Conservation (phyloP, 2,113 vertebrate genomes). For the Irena cyanogastra region DNA sequence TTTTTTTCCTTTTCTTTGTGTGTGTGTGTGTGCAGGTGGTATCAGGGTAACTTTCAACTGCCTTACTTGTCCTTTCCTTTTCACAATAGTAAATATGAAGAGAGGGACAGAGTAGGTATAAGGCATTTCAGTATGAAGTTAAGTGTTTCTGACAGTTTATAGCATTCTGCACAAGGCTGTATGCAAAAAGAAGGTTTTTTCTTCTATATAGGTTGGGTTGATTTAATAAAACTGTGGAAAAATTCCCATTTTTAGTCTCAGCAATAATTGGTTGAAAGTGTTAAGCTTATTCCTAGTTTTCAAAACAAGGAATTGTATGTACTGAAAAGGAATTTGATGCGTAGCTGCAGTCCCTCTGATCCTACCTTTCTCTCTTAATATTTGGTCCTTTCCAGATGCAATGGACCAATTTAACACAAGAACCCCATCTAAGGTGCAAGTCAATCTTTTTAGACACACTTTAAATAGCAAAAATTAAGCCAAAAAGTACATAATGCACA, state of each 20-base stretch:
- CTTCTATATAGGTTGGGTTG: not conserved
- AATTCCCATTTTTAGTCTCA: not conserved
- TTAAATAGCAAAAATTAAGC: not conserved
- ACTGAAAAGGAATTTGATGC: not conserved
- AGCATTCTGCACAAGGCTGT: not conserved
- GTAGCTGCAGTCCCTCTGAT: not conserved
- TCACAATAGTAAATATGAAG: constrained; percentile 24
- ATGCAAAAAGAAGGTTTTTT: not conserved
- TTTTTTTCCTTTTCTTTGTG: not conserved
- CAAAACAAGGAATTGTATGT: not conserved
- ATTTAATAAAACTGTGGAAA: not conserved
- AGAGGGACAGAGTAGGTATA: constrained; percentile 6
- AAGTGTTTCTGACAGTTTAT: constrained; percentile 34
- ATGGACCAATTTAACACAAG: not conserved
- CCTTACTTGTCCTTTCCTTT: constrained; percentile 44
- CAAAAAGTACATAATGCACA: not conserved
- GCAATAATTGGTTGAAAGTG: not conserved
- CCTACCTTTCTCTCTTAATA: not conserved
- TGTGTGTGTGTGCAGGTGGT: not conserved
- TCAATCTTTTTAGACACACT: not conserved
- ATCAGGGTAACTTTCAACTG: constrained; percentile 50
- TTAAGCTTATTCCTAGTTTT: not conserved
- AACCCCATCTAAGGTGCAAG: not conserved
- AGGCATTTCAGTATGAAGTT: constrained; percentile 7
- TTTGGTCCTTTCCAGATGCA: not conserved